Conservation (phyloP, 2,113 vertebrate genomes). For the Callipepla squamata region DNA sequence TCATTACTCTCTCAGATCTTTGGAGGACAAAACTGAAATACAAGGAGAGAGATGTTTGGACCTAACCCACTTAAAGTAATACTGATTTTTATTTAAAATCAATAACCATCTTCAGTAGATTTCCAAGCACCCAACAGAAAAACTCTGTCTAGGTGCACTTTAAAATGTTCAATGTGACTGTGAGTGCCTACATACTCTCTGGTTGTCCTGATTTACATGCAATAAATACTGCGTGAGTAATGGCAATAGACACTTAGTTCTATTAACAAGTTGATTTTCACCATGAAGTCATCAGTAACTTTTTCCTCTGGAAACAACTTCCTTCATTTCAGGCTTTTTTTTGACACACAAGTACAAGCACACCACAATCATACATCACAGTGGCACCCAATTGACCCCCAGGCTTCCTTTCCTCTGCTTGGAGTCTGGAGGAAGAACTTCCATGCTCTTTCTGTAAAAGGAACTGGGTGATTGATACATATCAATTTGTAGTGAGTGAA, state of each 20-base stretch:
- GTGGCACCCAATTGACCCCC: background rate
- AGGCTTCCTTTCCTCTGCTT: background rate
- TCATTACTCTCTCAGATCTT: background rate
- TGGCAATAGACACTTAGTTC: background rate
- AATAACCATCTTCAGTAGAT: background rate
- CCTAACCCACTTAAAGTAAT: background rate
- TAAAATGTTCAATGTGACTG: too few relatives aligned
- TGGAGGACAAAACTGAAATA: background rate
- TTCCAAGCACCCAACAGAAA: background rate
- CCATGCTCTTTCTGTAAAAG: conserved; percentile 9
- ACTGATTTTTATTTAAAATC: background rate
- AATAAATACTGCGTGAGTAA: background rate
- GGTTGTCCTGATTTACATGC: background rate
- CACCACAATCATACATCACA: background rate
- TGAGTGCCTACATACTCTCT: background rate
- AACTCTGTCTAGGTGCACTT: background rate
- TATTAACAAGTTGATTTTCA: background rate
- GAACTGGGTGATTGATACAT: background rate
- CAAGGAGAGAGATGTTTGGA: background rate
- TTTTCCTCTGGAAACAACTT: background rate
- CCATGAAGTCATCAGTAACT: background rate
- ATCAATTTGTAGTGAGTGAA: background rate
- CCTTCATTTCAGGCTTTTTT: background rate
- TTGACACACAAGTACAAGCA: background rate
- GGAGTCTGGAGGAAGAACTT: background rate